A percentile compares a stretch with the other conserved stretches of the same genome.
Conservation (phyloP, 1,140 invertebrate species). For the Drosophila melanogaster region Release_6_plus_ISO1_MT NC_004354.4:12877501-12878000, state of each 20-base stretch:
- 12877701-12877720: conserved; percentile 70
- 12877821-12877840: conserved; percentile 79
- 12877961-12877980: not conserved
- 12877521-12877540: conserved; percentile 2
- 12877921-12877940: conserved; percentile 44
- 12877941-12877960: not conserved
- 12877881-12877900: conserved; percentile 9
- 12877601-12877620: not conserved
- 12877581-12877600: conserved; percentile 57
- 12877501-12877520: too few relatives aligned
- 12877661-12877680: conserved; percentile 27
- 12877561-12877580: conserved; percentile 26
- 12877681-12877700: conserved; percentile 62
- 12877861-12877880: conserved; percentile 8
- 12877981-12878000: not conserved
- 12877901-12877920: conserved; percentile 66
- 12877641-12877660: too few relatives aligned
- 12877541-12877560: conserved; percentile 52
- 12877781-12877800: conserved; percentile 38
- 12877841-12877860: conserved; percentile 65
- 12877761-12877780: conserved; percentile 8
- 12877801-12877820: conserved; percentile 58
- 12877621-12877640: too few relatives aligned
- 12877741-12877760: conserved; percentile 9
- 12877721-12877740: conserved; percentile 72